Evolutionary conservation across 2,113 vertebrate species (phyloP).

Genomic region (Pygoscelis adeliae): DNA sequence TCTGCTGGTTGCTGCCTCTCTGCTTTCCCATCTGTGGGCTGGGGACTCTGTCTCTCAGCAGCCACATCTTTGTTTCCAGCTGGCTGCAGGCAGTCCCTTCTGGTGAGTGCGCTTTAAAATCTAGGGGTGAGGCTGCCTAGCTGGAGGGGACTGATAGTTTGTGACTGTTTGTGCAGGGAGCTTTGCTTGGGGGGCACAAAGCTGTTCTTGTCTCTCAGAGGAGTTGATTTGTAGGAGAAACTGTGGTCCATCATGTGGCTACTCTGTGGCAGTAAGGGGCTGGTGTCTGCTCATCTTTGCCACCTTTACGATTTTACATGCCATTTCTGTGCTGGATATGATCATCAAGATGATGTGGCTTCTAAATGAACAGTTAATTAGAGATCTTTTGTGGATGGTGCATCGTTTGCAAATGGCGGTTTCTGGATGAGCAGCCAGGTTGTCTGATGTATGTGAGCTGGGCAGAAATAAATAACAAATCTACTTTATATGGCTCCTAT

Average conservation of each 20-base stretch:
- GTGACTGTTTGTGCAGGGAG: neutral
- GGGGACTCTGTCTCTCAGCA: neutral
- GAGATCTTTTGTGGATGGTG: neutral
- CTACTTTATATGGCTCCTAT: neutral
- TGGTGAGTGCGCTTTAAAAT: neutral
- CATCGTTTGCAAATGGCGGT: neutral
- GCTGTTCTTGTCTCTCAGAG: neutral
- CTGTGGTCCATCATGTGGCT: neutral
- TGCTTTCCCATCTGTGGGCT: conserved; percentile 31
- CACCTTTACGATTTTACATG: neutral
- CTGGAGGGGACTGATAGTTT: neutral
- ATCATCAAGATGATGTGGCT: neutral
- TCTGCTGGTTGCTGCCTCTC: conserved; percentile 1
- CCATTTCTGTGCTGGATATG: neutral
- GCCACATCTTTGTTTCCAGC: conserved; percentile 12
- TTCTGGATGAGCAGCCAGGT: neutral
- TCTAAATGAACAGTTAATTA: neutral
- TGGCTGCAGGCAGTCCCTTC: neutral
- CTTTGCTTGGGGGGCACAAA: neutral
- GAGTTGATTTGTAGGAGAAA: neutral
- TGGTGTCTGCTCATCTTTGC: neutral
- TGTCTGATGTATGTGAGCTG: neutral
- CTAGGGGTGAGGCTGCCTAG: neutral
- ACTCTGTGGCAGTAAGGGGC: neutral
- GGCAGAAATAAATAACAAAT: neutral